phyloP scores from a whole-genome alignment of 2,113 vertebrate genomes.

The Rhodinocichla rosea region DNA sequence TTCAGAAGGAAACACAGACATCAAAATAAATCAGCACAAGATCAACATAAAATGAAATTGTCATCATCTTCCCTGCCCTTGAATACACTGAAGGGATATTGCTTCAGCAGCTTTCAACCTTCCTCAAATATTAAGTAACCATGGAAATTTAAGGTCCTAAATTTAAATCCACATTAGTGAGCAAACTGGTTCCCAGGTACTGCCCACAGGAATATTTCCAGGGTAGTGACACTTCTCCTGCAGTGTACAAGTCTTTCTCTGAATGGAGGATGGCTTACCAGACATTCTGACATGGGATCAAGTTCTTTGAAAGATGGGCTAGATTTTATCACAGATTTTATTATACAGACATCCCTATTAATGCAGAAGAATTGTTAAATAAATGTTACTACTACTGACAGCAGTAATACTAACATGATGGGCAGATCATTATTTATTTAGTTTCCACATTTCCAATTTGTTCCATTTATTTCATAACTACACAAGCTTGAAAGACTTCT shows the following conservation, averaged over 20 bases:
- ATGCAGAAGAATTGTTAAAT: neutral
- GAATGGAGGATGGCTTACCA: neutral
- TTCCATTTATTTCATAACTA: conserved; percentile 12
- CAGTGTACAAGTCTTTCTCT: neutral
- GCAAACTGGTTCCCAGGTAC: neutral
- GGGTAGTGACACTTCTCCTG: neutral
- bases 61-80: neutral
- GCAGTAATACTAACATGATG: neutral
- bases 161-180: neutral
- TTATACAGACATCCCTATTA: neutral
- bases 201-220: neutral
- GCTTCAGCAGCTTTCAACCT: neutral
- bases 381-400: neutral
- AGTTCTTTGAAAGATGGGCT: neutral
- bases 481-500: neutral
- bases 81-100: neutral
- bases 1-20: neutral
- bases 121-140: neutral
- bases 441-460: neutral
- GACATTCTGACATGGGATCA: neutral
- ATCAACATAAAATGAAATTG: neutral
- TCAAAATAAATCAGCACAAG: neutral
- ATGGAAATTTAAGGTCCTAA: neutral
- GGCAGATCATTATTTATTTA: conserved; percentile 19
- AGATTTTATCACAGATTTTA: neutral